A percentile compares a stretch with the other conserved stretches of the same genome.
phyloP scores from a whole-genome alignment of 2,888 invertebrate species.

The Branchipolynoe longqiensis region DNA sequence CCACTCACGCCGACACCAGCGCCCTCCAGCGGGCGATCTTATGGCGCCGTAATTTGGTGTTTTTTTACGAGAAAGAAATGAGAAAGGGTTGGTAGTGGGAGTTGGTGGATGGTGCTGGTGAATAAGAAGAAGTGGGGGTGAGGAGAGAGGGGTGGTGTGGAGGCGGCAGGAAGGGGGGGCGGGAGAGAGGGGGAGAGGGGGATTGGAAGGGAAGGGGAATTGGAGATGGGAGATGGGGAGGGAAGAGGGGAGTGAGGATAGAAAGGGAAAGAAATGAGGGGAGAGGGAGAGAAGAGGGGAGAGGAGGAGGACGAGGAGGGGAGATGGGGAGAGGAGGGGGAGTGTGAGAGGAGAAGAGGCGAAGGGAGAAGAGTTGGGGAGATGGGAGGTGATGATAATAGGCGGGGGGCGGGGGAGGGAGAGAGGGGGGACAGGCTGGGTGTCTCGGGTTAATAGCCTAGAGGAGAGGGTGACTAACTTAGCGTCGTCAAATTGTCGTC shows the following conservation, averaged over 20 bases:
- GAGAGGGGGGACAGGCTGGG: neutral
- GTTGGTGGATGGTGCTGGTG: neutral
- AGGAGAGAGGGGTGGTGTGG: neutral
- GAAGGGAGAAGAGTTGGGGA: neutral
- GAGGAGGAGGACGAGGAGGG: neutral
- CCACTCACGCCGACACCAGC: neutral
- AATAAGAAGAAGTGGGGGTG: neutral
- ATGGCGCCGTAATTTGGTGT: slow-evolving; percentile 11
- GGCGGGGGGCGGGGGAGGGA: neutral
- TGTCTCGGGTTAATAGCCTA: slow-evolving; percentile 29
- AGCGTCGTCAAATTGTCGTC: neutral
- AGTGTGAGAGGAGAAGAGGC: neutral
- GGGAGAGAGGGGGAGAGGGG: neutral
- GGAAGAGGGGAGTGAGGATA: no score
- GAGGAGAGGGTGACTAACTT: slow-evolving; percentile 35
- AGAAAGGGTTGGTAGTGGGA: neutral
- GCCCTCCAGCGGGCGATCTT: neutral
- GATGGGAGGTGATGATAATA: neutral
- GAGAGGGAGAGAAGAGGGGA: neutral
- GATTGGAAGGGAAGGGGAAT: slow-evolving; percentile 1
- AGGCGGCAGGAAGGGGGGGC: neutral
- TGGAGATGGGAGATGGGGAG: no score
- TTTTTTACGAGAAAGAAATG: neutral
- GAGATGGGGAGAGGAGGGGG: neutral
- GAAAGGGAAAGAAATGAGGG: neutral